Evolutionary conservation across 2,888 invertebrate species (phyloP).

Genomic region (Caenorhabditis angaria): DNA sequence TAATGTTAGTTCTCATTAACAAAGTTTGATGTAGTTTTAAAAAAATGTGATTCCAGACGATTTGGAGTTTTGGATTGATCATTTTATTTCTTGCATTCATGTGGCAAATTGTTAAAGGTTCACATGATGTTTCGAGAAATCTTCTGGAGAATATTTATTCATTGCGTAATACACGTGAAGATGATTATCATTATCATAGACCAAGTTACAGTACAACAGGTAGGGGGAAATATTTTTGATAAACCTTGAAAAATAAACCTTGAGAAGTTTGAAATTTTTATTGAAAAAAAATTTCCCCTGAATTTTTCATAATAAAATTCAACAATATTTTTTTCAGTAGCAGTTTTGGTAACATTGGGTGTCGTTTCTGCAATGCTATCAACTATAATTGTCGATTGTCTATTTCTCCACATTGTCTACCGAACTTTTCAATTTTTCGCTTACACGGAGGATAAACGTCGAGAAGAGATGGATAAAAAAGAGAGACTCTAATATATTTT

Average conservation of each 20-base stretch:
- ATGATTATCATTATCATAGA: conserved; percentile 22
- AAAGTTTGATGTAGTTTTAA: conserved; percentile 3
- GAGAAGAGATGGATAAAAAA: conserved; percentile 45
- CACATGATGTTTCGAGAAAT: conserved; percentile 37
- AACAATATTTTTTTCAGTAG: conserved; percentile 37
- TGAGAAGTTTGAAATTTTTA: background rate
- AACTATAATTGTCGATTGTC: conserved; percentile 57
- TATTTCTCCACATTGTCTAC: conserved; percentile 54
- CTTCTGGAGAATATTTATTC: conserved; percentile 35
- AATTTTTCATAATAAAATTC: background rate
- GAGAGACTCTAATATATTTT: conserved; percentile 20
- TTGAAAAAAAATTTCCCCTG: background rate
- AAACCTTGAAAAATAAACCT: background rate
- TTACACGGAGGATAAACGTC: conserved; percentile 46
- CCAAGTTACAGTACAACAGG: conserved; percentile 26
- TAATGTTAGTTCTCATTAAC: conserved; percentile 42
- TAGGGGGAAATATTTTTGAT: conserved; percentile 9
- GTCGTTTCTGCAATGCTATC: conserved; percentile 86
- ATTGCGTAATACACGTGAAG: conserved; percentile 20
- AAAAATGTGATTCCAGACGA: conserved; percentile 30
- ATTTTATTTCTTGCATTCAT: conserved; percentile 44
- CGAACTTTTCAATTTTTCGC: conserved; percentile 53
- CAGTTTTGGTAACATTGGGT: conserved; percentile 82
- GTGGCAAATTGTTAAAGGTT: conserved; percentile 40
- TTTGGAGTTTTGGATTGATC: conserved; percentile 47